Base-by-base conservation (phyloP, 2,113 vertebrate species). In the Hemicordylus capensis region DNA sequence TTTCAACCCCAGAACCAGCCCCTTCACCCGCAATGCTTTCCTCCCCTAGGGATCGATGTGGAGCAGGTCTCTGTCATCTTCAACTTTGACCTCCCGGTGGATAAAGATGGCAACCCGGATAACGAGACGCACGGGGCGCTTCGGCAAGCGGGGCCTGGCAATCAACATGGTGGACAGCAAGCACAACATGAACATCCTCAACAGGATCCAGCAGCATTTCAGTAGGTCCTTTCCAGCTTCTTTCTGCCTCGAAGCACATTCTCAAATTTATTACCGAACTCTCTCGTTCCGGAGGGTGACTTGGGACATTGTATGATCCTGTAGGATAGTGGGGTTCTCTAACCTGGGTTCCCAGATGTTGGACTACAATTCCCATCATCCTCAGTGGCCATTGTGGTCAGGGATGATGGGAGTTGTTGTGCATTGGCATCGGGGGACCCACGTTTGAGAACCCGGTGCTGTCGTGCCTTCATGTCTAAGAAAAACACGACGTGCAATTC, bases 61-160 rank as follows among this genome's bases (percentile, higher is more conserved):
- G 98, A 98, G 87, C 98, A 99, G 75, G 98, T 99, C 7, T 98
- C 99, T 0, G 97, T 99, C 0, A 98, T 99, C 76, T 98, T 99
- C 84, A 99, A 99, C 93, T 99, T 99, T 81, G 98, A 99, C 93
- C 97, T 99, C 5, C 98, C 98, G 0, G 96, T 99, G 95, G 97
- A 98, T 90, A 95, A 97, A 90, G 97, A 97, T 0, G 97, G 98
- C 0, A 97, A 98, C 1, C 97, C 99, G 0, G 98, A 99, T 86
- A 98, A 98, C 0, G 98, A 99, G 92, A 99, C 98, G 98, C 86
- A 98, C 98, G 0, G 99, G 98, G 1, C 98, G 98, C 84, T 99
- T 99, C 0, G 98, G 99, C 91, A 98, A 97, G 84, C 94, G 97
- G 63, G 99, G 98, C 1, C 96, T 98, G 87, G 98, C 98, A 0